A percentile compares a stretch with the other conserved stretches of the same genome.
Conservation (phyloP, 1,140 invertebrate genomes). For the Delia radicum region DNA sequence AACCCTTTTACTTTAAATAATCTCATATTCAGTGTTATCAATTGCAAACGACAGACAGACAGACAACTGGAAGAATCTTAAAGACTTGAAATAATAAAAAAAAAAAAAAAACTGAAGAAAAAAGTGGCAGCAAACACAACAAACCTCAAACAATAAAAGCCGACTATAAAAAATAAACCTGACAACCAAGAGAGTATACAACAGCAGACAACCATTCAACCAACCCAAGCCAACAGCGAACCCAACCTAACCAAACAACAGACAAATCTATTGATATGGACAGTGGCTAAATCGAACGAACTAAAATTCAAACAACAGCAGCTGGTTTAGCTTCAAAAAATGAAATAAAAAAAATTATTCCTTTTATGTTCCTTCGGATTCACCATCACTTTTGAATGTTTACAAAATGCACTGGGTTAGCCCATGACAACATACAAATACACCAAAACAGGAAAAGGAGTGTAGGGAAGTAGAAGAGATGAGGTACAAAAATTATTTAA, state of each 20-base stretch:
- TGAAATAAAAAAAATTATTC: neutral
- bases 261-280: neutral
- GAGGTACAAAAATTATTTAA: neutral
- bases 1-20: slow-evolving; percentile 16
- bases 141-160: neutral
- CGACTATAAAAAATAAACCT: neutral
- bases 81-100: no score
- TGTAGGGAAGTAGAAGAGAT: neutral
- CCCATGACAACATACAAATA: neutral
- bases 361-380: neutral
- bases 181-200: neutral
- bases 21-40: slow-evolving; percentile 14
- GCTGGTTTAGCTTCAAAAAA: neutral
- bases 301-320: neutral
- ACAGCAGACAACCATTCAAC: neutral
- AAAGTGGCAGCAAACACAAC: neutral
- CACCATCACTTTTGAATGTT: neutral
- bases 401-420: neutral
- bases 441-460: neutral
- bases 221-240: neutral
- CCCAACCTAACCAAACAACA: neutral
- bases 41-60: neutral
- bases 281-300: neutral
- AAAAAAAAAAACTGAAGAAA: neutral
- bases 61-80: neutral